These are phyloP conservation scores for Myripristis murdjan DNA, from an alignment of 2,797 vertebrate species.

Conservation along the genomic window DNA sequence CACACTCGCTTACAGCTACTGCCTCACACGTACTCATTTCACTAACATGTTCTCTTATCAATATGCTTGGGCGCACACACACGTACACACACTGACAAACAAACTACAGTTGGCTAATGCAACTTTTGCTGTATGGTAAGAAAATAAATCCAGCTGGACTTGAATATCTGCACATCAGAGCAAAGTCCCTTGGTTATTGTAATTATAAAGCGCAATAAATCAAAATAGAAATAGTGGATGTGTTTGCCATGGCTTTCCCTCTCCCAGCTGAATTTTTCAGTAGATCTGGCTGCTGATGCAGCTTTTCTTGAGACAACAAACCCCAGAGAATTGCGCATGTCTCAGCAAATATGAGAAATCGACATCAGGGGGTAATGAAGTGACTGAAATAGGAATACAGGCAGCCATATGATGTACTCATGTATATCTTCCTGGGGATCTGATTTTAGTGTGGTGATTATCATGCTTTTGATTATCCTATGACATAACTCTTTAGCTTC, in stretches of 20 bases:
- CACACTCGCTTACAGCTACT: background rate
- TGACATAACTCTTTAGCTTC: conserved; percentile 56
- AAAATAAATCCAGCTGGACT: conserved; percentile 74
- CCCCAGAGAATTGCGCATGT: conserved; percentile 72
- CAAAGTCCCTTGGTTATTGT: conserved; percentile 73
- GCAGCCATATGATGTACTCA: conserved; percentile 60
- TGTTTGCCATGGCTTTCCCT: conserved; percentile 62
- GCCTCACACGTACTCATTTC: conserved; percentile 59
- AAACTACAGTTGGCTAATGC: conserved; percentile 44
- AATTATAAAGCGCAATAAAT: conserved; percentile 81
- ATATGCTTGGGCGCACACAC: conserved; percentile 52
- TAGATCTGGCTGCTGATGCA: conserved; percentile 73
- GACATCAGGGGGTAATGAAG: conserved; percentile 79
- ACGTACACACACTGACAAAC: background rate
- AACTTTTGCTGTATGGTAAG: conserved; percentile 45
- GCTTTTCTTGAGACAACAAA: conserved; percentile 77
- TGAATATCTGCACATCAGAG: conserved; percentile 71
- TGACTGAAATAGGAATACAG: conserved; percentile 68
- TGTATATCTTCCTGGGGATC: conserved; percentile 57
- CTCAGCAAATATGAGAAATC: conserved; percentile 80
- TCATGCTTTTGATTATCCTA: conserved; percentile 64
- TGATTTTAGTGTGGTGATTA: conserved; percentile 66
- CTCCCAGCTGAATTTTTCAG: conserved; percentile 47
- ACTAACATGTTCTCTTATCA: conserved; percentile 56
- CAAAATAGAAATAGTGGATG: conserved; percentile 67